Percentiles rank a stretch among this genome's conserved stretches.
Evolutionary conservation across 2,113 vertebrate genomes (phyloP).

Genomic region (Uria lomvia): DNA sequence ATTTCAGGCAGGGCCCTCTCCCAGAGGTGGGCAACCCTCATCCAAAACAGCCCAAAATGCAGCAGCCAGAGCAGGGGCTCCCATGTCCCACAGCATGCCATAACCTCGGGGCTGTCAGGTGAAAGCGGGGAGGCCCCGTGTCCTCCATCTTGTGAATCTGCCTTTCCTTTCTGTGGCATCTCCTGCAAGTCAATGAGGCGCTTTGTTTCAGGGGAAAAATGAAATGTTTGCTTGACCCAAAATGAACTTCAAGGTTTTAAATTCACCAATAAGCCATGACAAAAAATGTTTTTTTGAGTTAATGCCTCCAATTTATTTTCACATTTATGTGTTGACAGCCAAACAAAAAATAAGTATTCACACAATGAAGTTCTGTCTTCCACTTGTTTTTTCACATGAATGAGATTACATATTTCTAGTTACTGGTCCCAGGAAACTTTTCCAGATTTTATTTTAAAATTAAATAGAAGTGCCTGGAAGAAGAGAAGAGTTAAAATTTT

Average conservation of each 20-base stretch:
- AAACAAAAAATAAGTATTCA: constrained; percentile 29
- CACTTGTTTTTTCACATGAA: constrained; percentile 52
- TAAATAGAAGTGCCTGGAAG: constrained; percentile 5
- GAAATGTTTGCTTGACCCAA: constrained; percentile 36
- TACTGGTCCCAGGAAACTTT: neutral
- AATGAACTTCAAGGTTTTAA: constrained; percentile 33
- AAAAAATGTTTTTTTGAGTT: neutral
- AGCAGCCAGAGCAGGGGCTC: neutral
- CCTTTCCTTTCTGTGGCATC: neutral
- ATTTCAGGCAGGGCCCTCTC: neutral
- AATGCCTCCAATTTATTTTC: constrained; percentile 36
- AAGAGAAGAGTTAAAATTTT: neutral
- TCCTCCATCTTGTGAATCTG: neutral
- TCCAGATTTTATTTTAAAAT: constrained; percentile 20
- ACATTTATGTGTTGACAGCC: constrained; percentile 35
- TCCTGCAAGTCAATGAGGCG: neutral
- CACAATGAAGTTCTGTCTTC: constrained; percentile 44
- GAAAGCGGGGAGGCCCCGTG: rapidly evolving
- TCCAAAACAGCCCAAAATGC: neutral
- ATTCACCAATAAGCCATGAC: constrained; percentile 25
- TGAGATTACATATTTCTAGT: constrained; percentile 22
- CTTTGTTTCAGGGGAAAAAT: neutral
- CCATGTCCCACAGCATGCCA: rapidly evolving
- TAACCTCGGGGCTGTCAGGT: rapidly evolving
- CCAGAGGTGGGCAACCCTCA: neutral